Percentiles rank a stretch among this genome's conserved stretches.
Conservation (phyloP, 2,888 invertebrate species). For the Andrena camellia region DNA sequence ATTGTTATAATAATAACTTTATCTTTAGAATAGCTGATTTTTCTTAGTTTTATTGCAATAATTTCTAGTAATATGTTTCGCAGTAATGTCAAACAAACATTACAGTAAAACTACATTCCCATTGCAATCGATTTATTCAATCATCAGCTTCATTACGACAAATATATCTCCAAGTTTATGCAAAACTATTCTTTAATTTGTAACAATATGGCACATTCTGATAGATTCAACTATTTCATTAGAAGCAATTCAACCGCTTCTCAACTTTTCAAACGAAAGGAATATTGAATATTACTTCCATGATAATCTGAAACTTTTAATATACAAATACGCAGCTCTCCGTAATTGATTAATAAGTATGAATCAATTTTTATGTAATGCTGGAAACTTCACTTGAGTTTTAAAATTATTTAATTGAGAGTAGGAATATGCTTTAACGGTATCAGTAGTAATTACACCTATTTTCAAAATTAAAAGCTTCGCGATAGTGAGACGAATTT, state of each 20-base stretch:
- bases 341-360: neutral
- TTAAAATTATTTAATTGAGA: conserved; percentile 5
- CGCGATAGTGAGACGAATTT: neutral
- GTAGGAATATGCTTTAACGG: conserved; percentile 1
- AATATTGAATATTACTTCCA: neutral
- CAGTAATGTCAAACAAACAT: conserved; percentile 13
- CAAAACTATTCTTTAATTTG: conserved; percentile 27
- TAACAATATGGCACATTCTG: conserved; percentile 31
- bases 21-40: conserved; percentile 24
- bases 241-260: neutral
- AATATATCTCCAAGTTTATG: neutral
- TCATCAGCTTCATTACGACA: neutral
- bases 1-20: conserved; percentile 3
- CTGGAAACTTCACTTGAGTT: neutral
- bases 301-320: neutral
- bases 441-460: neutral
- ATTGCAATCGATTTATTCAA: conserved; percentile 11
- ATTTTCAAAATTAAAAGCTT: neutral
- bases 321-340: neutral
- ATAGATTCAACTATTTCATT: conserved; percentile 20
- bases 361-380: neutral
- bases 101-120: neutral
- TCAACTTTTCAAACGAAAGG: neutral
- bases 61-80: conserved; percentile 16
- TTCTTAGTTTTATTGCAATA: conserved; percentile 54